These are phyloP conservation scores for Drosophila paracracens DNA, from an alignment of 2,888 invertebrate genomes.

Conservation along the genomic window DNA sequence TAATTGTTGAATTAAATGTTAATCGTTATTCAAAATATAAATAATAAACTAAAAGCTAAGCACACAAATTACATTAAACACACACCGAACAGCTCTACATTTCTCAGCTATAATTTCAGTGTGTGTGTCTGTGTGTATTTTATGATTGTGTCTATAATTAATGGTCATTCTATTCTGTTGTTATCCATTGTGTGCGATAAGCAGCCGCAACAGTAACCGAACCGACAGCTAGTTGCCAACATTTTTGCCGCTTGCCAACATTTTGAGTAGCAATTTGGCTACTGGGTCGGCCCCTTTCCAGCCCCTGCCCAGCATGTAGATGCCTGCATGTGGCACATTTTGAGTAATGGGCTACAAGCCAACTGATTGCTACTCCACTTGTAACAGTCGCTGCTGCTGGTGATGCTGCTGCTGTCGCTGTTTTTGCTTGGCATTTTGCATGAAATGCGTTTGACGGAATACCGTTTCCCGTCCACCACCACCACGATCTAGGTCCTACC, in stretches of 20 bases:
- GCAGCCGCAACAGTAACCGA: conserved; percentile 10
- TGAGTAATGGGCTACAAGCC: conserved; percentile 51
- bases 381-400: conserved; percentile 41
- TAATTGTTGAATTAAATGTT: background rate
- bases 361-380: conserved; percentile 54
- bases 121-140: background rate
- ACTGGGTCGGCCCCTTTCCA: conserved; percentile 7
- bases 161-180: background rate
- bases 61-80: background rate
- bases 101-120: background rate
- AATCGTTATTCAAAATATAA: background rate
- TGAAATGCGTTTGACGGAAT: conserved; percentile 46
- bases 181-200: conserved; percentile 2
- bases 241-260: conserved; percentile 61
- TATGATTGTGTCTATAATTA: conserved; percentile 1
- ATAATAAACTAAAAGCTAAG: background rate
- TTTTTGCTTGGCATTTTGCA: conserved; percentile 32
- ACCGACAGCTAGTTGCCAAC: conserved; percentile 17
- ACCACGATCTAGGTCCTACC: background rate
- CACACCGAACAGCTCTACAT: background rate
- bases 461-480: background rate
- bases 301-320: conserved; percentile 2
- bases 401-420: conserved; percentile 21
- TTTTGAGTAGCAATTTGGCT: conserved; percentile 63
- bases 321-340: conserved; percentile 54